Evolutionary conservation across 2,797 vertebrate species (phyloP).

Genomic region (Anableps anableps): DNA sequence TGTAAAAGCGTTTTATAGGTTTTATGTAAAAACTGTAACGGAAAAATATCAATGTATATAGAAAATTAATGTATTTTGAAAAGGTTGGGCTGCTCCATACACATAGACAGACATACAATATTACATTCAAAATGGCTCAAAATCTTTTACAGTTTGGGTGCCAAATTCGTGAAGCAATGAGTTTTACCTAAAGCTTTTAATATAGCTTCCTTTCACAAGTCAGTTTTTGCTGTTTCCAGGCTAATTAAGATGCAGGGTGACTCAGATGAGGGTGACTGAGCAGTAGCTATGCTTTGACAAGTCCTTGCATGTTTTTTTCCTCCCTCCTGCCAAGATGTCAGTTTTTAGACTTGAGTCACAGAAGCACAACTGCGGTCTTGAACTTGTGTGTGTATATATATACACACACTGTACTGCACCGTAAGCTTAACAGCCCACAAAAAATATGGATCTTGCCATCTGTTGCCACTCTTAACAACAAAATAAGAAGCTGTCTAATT

Average conservation of each 20-base stretch:
- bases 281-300: background rate
- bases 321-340: conserved; percentile 23
- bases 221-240: conserved; percentile 21
- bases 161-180: background rate
- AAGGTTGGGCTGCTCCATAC: background rate
- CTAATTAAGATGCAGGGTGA: conserved; percentile 39
- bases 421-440: conserved; percentile 51
- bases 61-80: background rate
- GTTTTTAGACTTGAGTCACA: conserved; percentile 47
- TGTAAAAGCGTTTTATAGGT: background rate
- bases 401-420: conserved; percentile 18
- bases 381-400: conserved; percentile 6
- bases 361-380: conserved; percentile 32
- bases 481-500: conserved; percentile 16
- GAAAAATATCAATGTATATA: background rate
- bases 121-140: background rate
- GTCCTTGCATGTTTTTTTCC: conserved; percentile 5
- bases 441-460: conserved; percentile 64
- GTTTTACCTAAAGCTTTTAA: background rate
- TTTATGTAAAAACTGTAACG: background rate
- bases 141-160: background rate
- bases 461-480: conserved; percentile 37
- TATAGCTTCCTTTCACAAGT: background rate
- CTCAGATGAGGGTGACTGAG: conserved; percentile 25
- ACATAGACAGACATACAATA: background rate